Base-by-base conservation (phyloP, 2,113 vertebrate species). In the Dromiciops gliroides region DNA sequence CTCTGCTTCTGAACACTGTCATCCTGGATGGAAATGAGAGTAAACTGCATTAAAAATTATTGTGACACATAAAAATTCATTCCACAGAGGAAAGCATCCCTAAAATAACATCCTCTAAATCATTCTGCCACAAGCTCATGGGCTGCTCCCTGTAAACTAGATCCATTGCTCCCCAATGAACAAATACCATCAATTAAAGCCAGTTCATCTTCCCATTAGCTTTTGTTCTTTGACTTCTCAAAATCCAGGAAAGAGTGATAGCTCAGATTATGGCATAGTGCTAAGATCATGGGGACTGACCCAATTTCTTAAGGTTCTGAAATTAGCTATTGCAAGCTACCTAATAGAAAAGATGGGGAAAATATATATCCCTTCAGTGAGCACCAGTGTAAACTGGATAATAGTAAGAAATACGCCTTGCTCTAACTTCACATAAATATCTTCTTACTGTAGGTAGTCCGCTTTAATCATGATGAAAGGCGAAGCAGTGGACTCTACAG, bases 301-400 rank as follows among this genome's bases (percentile, higher is more conserved):
- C 67, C 67, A 83, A 83, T 83, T 83, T 83, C 67, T 83, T 83
- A 83, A 22, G 91, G 95, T 95, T n/a, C 94, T 93, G 53, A 83
- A 93, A 83, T 96, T 97, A 96, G 50, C 51, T 95, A 96, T 95
- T 95, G 91, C 51, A 94, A 49, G 28, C 83, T 95, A 90, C 26
- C 56, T 95, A 96, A 95, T 8, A 93, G 83, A 96, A 48, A 51
- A 93, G 92, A 96, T 97, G 95, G 51, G 53, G 49, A 97, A 95
- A 37, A 52, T 51, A 10, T 91, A 51, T 91, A 94, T 97, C 97
- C 98, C 95, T 98, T 95, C 94, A 96, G 95, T 95, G 67, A 83
- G 67, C 90, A 95, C 50, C 95, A 95, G 48, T n/a, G 0, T 67
- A 89, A 89, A 90, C 91, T 92, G 94, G 49, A 92, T 95, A 95